These are phyloP conservation scores for Leucania comma DNA, from an alignment of 2,888 invertebrate genomes.

Conservation along the genomic window DNA sequence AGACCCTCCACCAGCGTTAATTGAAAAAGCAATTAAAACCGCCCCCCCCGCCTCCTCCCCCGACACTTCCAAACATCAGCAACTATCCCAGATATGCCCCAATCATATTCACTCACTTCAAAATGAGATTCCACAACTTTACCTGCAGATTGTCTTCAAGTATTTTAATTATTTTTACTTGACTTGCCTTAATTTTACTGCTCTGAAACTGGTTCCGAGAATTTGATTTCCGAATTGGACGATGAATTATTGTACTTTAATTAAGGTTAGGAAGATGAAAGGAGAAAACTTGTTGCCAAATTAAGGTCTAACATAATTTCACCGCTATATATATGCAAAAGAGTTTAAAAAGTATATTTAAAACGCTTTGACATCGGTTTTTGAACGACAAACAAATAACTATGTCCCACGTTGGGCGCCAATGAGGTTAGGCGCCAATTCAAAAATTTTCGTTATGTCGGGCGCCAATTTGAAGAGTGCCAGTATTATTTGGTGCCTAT, in stretches of 20 bases:
- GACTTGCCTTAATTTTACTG: slow-evolving; percentile 23
- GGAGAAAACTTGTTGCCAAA: not conserved
- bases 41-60: slow-evolving; percentile 59
- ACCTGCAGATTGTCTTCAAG: slow-evolving; percentile 42
- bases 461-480: not conserved
- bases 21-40: slow-evolving; percentile 87
- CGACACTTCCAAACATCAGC: slow-evolving; percentile 60
- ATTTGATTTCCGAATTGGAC: not conserved
- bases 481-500: not conserved
- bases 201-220: slow-evolving; percentile 3
- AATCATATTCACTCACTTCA: slow-evolving; percentile 68
- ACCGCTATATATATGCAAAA: too few relatives aligned
- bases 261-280: not conserved
- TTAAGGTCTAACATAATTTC: too few relatives aligned
- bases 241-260: not conserved
- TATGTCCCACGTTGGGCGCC: not conserved
- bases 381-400: too few relatives aligned
- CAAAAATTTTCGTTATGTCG: not conserved
- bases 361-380: too few relatives aligned
- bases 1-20: slow-evolving; percentile 76
- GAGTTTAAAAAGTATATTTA: too few relatives aligned
- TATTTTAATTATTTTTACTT: slow-evolving; percentile 46
- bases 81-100: slow-evolving; percentile 66
- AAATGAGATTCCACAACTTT: slow-evolving; percentile 64
- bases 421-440: not conserved